Base-by-base conservation (phyloP, 2,888 invertebrate genomes). In the Andricus curvator region DNA sequence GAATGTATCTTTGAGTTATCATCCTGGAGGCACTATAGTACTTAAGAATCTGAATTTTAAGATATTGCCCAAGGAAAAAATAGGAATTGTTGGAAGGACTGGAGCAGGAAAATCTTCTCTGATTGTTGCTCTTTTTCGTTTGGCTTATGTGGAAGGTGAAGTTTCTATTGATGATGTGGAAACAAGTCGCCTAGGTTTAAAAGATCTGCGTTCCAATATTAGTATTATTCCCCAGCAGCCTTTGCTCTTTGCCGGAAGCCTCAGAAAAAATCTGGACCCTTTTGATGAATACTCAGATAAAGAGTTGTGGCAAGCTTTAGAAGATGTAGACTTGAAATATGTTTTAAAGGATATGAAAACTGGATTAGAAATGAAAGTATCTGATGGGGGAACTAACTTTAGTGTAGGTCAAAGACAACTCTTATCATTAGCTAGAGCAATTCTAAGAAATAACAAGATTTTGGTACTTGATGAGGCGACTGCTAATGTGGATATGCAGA, bases 361-460 rank as follows among this genome's bases (percentile, higher is more conserved):
- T 13, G 94, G 94, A 56, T 91, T 97, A 56, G 96, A 96, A 87
- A 95, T 94, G 83, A 94, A 94, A 91, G 96, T 96, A 81, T 95
- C 96, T 93, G 97, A 97, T 89, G 96, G 96, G 3, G 97, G 97
- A 0, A 94, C 95, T 0, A 97, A 97, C 92, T 97, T 98, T 91
- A 98, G 97, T 81, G 96, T 98, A 13, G 98, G 98, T 0, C 98
- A 98, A 92, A 94, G 97, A n/a, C 98, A 98, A 92, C 93, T 98
- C 78, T 95, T 98, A 70, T 98, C 98, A 91, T 94, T 98, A 82
- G 98, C 97, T 1, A 94, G 98, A 64, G 98, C 98, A 62, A 96
- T 98, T 86, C 93, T 98, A n/a, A 94, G 96, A 44, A 96, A 96
- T 84, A 98, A 97, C 92, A 96, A 95, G 86, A 96, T 98, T 83